Evolutionary conservation across 1,140 invertebrate genomes (phyloP).

Genomic region (Copidosoma floridanum): DNA sequence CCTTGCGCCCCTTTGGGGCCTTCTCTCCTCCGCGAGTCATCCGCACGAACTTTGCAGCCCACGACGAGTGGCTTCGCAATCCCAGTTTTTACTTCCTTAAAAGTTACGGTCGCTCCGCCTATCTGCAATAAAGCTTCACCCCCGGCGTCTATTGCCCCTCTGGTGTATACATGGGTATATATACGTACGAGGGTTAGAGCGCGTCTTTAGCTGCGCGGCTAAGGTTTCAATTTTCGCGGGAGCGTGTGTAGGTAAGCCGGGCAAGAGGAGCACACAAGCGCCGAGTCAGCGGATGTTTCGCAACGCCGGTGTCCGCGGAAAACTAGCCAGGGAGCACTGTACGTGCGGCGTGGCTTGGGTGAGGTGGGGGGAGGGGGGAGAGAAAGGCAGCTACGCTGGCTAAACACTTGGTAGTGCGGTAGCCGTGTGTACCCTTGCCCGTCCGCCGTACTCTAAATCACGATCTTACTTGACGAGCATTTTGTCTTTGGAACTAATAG

Average conservation of each 20-base stretch:
- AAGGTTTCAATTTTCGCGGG: constrained; percentile 20
- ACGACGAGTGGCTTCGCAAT: neutral
- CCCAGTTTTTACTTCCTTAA: constrained; percentile 2
- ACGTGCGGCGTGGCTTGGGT: neutral
- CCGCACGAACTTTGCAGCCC: neutral
- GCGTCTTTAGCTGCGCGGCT: neutral
- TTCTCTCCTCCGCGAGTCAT: neutral
- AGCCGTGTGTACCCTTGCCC: neutral
- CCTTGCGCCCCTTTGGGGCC: no score
- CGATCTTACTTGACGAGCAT: constrained; percentile 19
- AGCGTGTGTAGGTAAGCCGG: no score
- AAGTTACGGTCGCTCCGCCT: neutral
- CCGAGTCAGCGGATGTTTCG: constrained; percentile 7
- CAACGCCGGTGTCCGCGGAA: constrained; percentile 5
- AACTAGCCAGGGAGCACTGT: constrained; percentile 6
- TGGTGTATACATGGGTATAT: no score
- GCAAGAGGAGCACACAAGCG: neutral
- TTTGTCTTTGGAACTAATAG: constrained; percentile 17
- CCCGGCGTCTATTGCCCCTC: neutral
- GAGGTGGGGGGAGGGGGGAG: no score
- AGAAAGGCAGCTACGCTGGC: constrained; percentile 1
- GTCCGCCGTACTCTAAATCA: constrained; percentile 6
- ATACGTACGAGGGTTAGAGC: no score
- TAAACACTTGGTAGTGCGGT: no score
- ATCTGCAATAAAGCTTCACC: neutral